A percentile compares a stretch with the other conserved stretches of the same genome.
Conservation (phyloP, 2,113 vertebrate genomes). For the Podiceps cristatus region DNA sequence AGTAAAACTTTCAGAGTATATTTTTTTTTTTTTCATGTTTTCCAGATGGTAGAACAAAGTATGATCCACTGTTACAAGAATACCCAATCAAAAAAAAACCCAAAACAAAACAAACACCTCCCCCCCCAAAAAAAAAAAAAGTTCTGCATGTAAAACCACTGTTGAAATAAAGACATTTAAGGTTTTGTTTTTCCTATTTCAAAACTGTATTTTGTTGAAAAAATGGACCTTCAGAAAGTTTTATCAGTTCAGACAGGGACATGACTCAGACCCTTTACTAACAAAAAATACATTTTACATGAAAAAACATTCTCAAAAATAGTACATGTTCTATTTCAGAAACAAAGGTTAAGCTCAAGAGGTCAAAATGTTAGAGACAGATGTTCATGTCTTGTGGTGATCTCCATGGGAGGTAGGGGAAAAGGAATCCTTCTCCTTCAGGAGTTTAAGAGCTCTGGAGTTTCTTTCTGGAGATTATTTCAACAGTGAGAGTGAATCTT, state of each 20-base stretch:
- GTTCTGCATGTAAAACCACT: too few relatives aligned
- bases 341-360: background rate
- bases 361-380: background rate
- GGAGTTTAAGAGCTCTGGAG: background rate
- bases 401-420: background rate
- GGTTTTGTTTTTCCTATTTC: too few relatives aligned
- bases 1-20: background rate
- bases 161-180: too few relatives aligned
- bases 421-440: background rate
- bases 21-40: background rate
- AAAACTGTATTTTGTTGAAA: background rate
- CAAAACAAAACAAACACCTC: too few relatives aligned
- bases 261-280: background rate
- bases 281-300: background rate
- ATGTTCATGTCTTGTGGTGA: background rate
- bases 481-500: background rate
- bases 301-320: background rate
- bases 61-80: background rate
- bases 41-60: background rate
- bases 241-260: background rate
- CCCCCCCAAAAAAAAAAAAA: too few relatives aligned
- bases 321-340: background rate
- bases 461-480: background rate
- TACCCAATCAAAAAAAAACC: background rate
- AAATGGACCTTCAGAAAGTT: background rate